A percentile compares a stretch with the other conserved stretches of the same genome.
These are phyloP conservation scores for Hydropsyche tenuis DNA, from an alignment of 1,140 invertebrate genomes.

Conservation along the genomic window DNA sequence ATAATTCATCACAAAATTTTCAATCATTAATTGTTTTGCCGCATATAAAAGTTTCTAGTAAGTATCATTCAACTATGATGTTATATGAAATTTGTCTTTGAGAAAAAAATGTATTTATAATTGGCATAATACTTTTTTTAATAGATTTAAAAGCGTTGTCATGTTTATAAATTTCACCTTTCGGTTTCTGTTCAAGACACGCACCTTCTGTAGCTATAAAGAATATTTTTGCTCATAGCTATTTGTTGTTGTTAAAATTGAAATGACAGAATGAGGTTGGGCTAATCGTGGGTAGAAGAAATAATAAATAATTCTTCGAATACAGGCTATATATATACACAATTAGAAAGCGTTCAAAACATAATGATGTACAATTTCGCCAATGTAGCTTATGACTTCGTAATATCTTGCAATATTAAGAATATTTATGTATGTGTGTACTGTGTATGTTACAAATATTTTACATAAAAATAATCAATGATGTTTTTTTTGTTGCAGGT, in stretches of 20 bases:
- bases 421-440: neutral
- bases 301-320: constrained; percentile 32
- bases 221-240: constrained; percentile 28
- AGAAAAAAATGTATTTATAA: neutral
- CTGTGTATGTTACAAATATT: no score
- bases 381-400: neutral
- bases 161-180: constrained; percentile 11
- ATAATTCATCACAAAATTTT: constrained; percentile 3
- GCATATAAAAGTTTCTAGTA: no score
- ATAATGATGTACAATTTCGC: neutral
- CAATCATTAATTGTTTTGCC: neutral
- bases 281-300: constrained; percentile 30
- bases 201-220: neutral
- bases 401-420: neutral
- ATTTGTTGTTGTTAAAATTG: constrained; percentile 30
- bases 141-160: constrained; percentile 6
- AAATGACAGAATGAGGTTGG: constrained; percentile 36
- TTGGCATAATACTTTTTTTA: no score
- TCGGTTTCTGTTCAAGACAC: constrained; percentile 12
- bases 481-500: no score
- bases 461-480: no score
- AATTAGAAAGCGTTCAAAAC: constrained; percentile 36
- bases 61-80: no score
- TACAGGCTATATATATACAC: constrained; percentile 12
- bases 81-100: no score